Evolutionary conservation across 2,113 vertebrate genomes (phyloP).

Genomic region (Pionites leucogaster): DNA sequence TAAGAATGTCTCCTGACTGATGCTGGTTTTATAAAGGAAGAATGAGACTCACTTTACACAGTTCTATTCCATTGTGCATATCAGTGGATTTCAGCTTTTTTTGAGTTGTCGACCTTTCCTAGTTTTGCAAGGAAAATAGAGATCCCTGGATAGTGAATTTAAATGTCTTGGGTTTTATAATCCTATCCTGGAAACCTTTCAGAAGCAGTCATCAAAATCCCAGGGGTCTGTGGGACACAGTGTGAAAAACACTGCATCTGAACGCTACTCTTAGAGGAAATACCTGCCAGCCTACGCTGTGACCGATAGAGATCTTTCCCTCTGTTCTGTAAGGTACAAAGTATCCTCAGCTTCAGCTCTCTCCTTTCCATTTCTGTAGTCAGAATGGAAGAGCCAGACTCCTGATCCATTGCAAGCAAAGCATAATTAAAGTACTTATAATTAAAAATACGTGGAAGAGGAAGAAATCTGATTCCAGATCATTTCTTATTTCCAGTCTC

Average conservation of each 20-base stretch:
- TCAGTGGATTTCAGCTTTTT: neutral
- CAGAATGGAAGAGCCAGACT: neutral
- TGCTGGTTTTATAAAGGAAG: neutral
- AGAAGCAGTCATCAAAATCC: neutral
- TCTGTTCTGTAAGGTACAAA: neutral
- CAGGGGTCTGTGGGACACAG: neutral
- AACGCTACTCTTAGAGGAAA: neutral
- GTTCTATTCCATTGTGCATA: neutral
- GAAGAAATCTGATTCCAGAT: slow-evolving; percentile 25
- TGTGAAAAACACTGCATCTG: neutral
- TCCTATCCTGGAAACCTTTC: neutral
- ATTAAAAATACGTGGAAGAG: slow-evolving; percentile 15
- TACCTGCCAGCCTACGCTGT: neutral
- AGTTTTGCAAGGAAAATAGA: neutral
- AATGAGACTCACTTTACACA: neutral
- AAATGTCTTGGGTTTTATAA: neutral
- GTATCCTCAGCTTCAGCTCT: neutral
- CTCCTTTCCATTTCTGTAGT: neutral
- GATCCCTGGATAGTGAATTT: neutral
- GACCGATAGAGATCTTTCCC: neutral
- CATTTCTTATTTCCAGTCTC: slow-evolving; percentile 50
- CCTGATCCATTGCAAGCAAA: neutral
- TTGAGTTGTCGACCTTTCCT: neutral
- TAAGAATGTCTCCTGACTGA: neutral
- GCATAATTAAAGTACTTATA: neutral